Evolutionary conservation across 2,888 invertebrate genomes (phyloP).

Genomic region (Orchesellides sinensis): DNA sequence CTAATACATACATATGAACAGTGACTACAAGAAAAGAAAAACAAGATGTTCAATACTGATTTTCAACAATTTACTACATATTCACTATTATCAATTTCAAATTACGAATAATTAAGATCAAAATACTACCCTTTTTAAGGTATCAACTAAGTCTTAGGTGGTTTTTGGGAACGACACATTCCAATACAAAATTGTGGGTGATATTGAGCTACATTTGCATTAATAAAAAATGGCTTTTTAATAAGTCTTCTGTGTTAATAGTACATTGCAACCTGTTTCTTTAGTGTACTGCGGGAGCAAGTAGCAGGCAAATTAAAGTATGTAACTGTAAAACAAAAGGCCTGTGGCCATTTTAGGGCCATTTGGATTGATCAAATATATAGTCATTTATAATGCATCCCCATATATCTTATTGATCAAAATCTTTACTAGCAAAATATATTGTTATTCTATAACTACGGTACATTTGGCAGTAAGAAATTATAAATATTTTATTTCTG

Average conservation of each 20-base stretch:
- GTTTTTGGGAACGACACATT: neutral
- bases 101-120: neutral
- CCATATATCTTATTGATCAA: too few relatives aligned
- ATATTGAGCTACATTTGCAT: neutral
- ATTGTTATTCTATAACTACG: too few relatives aligned
- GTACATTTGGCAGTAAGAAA: too few relatives aligned
- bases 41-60: too few relatives aligned
- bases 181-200: neutral
- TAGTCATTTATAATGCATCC: too few relatives aligned
- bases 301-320: neutral
- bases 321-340: slow-evolving; percentile 9
- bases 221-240: neutral
- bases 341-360: neutral
- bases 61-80: neutral
- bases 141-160: neutral
- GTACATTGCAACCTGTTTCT: neutral
- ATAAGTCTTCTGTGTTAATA: slow-evolving; percentile 21
- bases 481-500: too few relatives aligned
- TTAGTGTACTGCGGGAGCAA: neutral
- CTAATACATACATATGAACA: too few relatives aligned
- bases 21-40: too few relatives aligned
- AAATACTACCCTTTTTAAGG: neutral
- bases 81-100: neutral
- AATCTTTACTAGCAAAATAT: too few relatives aligned
- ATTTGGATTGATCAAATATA: neutral